phyloP scores from a whole-genome alignment of 92 coral and sea anemone species.

The Porites cylindrica region DNA sequence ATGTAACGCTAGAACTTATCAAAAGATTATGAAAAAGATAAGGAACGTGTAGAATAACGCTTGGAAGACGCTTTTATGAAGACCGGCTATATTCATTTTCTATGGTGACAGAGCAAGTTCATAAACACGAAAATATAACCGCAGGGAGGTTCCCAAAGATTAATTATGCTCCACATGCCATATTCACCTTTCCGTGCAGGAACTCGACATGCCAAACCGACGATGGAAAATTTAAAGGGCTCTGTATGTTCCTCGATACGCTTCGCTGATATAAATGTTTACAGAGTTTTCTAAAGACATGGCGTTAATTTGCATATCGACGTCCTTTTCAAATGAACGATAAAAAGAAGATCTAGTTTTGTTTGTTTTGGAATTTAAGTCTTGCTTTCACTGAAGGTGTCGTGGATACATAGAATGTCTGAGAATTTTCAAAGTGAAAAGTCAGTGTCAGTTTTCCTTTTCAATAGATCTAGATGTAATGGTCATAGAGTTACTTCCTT shows the following conservation, averaged over 20 bases:
- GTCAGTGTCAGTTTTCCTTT: too few species aligned
- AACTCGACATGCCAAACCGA: conserved; percentile 5
- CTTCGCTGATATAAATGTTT: conserved; percentile 45
- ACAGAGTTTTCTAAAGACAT: conserved; percentile 25
- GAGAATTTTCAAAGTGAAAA: neutral
- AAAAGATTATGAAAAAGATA: conserved; percentile 1
- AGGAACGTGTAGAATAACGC: neutral
- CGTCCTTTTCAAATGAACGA: neutral
- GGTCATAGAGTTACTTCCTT: too few species aligned
- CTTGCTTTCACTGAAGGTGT: neutral
- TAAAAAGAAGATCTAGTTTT: neutral
- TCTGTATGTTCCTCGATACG: conserved; percentile 14
- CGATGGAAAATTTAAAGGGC: conserved; percentile 6
- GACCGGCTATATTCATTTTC: conserved; percentile 1
- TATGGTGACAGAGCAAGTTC: conserved; percentile 29
- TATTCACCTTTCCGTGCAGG: neutral
- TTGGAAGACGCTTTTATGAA: neutral
- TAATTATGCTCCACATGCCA: neutral
- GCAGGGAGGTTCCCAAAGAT: neutral
- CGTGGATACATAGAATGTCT: neutral
- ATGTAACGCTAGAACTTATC: neutral
- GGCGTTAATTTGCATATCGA: conserved; percentile 32
- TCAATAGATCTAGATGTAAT: too few species aligned
- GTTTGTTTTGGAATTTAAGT: conserved; percentile 12
- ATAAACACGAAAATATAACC: conserved; percentile 7